Base-by-base conservation (phyloP, 2,797 vertebrate species). In the Premnoplex brunnescens region DNA sequence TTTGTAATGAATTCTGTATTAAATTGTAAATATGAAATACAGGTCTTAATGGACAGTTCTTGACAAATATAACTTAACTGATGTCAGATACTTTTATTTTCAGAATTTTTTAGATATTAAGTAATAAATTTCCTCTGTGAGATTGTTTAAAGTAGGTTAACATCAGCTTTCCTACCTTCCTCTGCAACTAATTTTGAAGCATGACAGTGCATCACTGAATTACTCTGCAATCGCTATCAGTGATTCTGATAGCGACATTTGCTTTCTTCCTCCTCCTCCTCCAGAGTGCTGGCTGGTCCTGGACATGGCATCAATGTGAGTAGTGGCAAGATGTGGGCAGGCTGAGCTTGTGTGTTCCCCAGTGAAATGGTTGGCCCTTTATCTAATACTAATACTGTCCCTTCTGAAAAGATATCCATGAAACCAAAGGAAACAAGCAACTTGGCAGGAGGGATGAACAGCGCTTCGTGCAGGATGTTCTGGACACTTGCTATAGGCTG, bases 11-110 rank as follows among this genome's bases (percentile, higher is more conserved):
- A 85, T 93, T 94, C 21, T 75, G 1, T 88, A 22, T 92, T 76
- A 46, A 59, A 91, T 71, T 60, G 69, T 89, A 91, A 73, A 78
- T 87, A 59, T 87, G 72, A 96, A 95, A 55, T 69, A 19, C 5
- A 34, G 58, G 18, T 58, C 32, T 64, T 60, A 26, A 14, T 44
- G 46, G 67, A 14, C 44, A 49, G 73, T 74, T 49, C 49, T 64
- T 96, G 74, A 62, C 58, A 69, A 71, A 46, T 49, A 72, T 14
- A 75, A 55, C 32, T 67, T 14, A 77, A 55, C 32, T 67, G 46
- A 71, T 91, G 73, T 74, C 64, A 85, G 34, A 23, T 74, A 34
- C 19, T 39, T 72, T 73, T 44, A n/a, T 80, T 56, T 72, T 3
- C 58, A 73, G 71, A 30, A 27, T 68, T 56, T 77, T 34, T 9